Evolutionary conservation across 2,113 vertebrate genomes (phyloP), one percentile per base, ranked within the genome.

Genomic region (Limanda limanda): DNA sequence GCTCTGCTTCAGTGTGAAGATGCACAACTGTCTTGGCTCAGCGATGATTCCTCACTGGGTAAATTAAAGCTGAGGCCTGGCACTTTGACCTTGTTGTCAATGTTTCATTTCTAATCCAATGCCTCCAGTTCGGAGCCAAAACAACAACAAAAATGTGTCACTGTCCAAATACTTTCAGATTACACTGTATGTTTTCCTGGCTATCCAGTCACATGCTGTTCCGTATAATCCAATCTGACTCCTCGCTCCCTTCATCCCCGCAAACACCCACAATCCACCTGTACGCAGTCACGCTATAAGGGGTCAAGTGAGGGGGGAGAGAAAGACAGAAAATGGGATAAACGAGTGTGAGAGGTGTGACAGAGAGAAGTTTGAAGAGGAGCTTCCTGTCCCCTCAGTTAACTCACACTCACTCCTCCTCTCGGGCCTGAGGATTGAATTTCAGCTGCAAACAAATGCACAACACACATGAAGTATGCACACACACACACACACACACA

Each of bases 181-280:
- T 71, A 24, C 15, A 5, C 52, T 67, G 31, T 72, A 57, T 12
- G 35, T 60, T 55, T 61, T 48, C 17, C 45, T 18, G 7, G 31
- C 45, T 35, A 27, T 65, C 52, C 56, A 23, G 57, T 76, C 68
- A 40, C 52, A 56, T 51, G 24, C 10, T 15, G 5, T 52, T 27
- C 23, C 51, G 48, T 31, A 47, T 85, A 86, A 88, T 85, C 78
- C 61, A 65, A 80, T 82, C 68, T 55, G 78, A 84, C 57, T 69
- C 47, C 56, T 8, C 15, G 7, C 13, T 35, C 25, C 37, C 48
- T n/a, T 76, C 61, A 68, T 74, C 71, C 75, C 25, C 24, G 48
- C 31, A 69, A 74, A 58, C 67, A 66, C 75, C 27, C 67, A 74
- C 74, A 73, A 52, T 71, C 85, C 83, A 88, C 83, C 88, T 83